Percentiles rank a stretch among this genome's conserved stretches.
Evolutionary conservation across 2,888 invertebrate species (phyloP).

Genomic region (Acheta domesticus): DNA sequence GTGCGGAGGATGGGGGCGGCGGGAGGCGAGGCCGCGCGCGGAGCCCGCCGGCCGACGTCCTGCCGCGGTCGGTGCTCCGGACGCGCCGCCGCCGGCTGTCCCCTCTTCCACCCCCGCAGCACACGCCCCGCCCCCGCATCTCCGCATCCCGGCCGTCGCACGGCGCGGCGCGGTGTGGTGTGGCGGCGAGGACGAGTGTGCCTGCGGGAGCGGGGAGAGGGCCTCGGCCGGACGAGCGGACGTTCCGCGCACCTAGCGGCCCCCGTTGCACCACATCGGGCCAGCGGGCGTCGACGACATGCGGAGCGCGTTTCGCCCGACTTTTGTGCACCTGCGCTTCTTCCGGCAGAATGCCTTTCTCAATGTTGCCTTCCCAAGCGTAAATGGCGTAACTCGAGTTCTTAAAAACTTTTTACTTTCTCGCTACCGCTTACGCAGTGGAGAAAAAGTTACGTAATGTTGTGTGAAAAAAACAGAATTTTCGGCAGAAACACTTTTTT

Average conservation of each 20-base stretch:
- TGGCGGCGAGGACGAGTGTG: background rate
- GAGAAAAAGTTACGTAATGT: no score
- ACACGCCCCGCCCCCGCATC: background rate
- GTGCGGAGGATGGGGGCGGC: background rate
- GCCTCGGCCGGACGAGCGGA: background rate
- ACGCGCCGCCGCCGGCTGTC: background rate
- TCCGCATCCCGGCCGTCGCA: background rate
- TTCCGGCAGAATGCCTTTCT: no score
- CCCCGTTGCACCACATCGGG: background rate
- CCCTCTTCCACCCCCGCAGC: background rate
- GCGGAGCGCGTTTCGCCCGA: background rate
- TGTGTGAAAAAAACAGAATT: no score
- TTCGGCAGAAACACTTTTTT: no score
- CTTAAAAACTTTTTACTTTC: no score
- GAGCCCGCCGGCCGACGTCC: background rate
- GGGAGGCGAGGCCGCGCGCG: background rate
- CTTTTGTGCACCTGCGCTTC: no score
- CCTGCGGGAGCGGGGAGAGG: background rate
- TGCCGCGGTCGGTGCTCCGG: conserved; percentile 3
- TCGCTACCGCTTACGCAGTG: no score
- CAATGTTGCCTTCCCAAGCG: no score
- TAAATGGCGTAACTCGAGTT: no score
- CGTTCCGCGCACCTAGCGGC: background rate
- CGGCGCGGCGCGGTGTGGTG: background rate
- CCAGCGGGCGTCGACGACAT: background rate